Base-by-base conservation (phyloP, 2,888 invertebrate genomes). In the Merodon equestris region DNA sequence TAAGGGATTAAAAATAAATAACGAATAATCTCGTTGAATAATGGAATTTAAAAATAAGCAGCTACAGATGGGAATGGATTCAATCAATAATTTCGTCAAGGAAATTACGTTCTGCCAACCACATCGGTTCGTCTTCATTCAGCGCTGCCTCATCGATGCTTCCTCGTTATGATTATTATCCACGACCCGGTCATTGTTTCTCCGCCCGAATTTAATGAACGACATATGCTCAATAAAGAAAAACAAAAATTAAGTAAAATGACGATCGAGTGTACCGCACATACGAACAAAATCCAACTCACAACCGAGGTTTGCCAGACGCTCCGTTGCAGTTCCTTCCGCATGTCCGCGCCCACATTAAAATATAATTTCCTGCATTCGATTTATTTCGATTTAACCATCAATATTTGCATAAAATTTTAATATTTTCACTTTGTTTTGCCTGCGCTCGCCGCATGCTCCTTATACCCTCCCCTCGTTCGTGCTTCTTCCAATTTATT, bases 361-460 rank as follows among this genome's bases (percentile, higher is more conserved):
- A 63, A 75, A 68, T 63, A 72, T 60, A 72, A 76, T 76, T 76
- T 72, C 72, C 72, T 66, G 48, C 36, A 67, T 76, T 71, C 76
- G 72, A 71, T 76, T 72, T 76, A 76, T 76, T 76, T 76, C 71
- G 71, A 76, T 72, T 76, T 61, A 72, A 76, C 54, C 72, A 72
- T 76, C 66, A 76, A 72, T 76, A 76, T 76, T 76, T 76, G 76
- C 66, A 76, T 72, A 66, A 58, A 76, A 72, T 64, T 72, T 72
- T 66, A 44, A 72, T 71, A 61, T 42, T 53, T 40, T 60, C 27
- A 27, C 27, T 27, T 27, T 27, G 27, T 27, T 27, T 2, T 27
- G 3, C 7, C 7, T 12, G 42, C 34, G 13, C 18, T 10, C 38
- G 1, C 53, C 34, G 34, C 19, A 1, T 44, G 1, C 40, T 19